Conservation (phyloP, 2,113 vertebrate species). For the Notarius quadriscutis region DNA sequence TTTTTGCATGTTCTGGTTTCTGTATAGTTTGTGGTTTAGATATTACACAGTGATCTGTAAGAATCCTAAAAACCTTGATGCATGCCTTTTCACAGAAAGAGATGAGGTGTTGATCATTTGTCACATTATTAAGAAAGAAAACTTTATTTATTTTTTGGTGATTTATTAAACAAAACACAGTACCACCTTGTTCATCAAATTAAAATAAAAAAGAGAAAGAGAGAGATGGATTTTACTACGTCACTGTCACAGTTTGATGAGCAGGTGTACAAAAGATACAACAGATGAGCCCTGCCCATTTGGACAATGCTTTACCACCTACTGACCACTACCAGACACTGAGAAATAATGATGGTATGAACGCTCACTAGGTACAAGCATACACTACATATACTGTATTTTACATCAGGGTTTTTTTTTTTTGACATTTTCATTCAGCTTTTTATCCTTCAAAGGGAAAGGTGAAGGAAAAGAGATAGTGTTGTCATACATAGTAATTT, state of each 20-base stretch:
- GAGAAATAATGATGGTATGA: slow-evolving; percentile 76
- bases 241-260: slow-evolving; percentile 78
- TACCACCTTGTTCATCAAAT: slow-evolving; percentile 76
- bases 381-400: slow-evolving; percentile 77
- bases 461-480: slow-evolving; percentile 69
- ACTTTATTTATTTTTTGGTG: slow-evolving; percentile 74
- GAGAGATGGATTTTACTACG: slow-evolving; percentile 73
- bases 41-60: not conserved
- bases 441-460: slow-evolving; percentile 59
- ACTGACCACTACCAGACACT: slow-evolving; percentile 76
- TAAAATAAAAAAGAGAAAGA: slow-evolving; percentile 67
- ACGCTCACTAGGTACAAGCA: slow-evolving; percentile 78
- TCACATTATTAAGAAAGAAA: slow-evolving; percentile 77
- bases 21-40: not conserved
- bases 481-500: slow-evolving; percentile 77
- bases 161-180: slow-evolving; percentile 81
- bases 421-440: slow-evolving; percentile 47
- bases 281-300: slow-evolving; percentile 68
- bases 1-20: not conserved
- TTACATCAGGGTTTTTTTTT: slow-evolving; percentile 66
- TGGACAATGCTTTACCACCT: slow-evolving; percentile 69
- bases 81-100: slow-evolving; percentile 3
- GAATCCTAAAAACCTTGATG: not conserved
- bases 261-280: slow-evolving; percentile 74
- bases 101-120: slow-evolving; percentile 37